phyloP scores from a whole-genome alignment of 1,140 invertebrate genomes.

The Ditylenchus dipsaci region DNA sequence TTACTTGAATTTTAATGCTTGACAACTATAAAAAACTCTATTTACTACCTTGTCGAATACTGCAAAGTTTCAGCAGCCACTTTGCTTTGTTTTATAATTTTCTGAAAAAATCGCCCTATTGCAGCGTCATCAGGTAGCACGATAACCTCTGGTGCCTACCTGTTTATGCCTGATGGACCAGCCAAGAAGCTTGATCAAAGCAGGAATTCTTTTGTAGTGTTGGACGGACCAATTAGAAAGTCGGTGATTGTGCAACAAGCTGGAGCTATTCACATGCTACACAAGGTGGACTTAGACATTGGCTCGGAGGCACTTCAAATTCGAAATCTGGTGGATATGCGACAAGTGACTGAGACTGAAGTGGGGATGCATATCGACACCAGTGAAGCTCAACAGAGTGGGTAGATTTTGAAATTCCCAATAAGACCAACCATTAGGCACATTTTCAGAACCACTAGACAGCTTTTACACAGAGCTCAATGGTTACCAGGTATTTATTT shows the following conservation, averaged over 20 bases:
- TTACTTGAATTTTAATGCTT: too few species aligned
- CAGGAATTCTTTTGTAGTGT: conserved; percentile 66
- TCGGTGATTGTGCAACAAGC: conserved; percentile 46
- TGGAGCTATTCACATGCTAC: neutral
- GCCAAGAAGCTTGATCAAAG: conserved; percentile 67
- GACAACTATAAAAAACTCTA: too few species aligned
- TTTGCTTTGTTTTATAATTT: too few species aligned
- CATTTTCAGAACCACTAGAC: neutral
- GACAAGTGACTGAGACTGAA: neutral
- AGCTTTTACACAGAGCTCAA: neutral
- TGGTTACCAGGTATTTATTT: neutral
- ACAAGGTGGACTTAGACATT: neutral
- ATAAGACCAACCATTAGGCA: neutral
- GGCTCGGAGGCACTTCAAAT: neutral
- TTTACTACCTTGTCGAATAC: too few species aligned
- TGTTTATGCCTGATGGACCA: conserved; percentile 82
- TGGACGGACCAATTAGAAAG: conserved; percentile 74
- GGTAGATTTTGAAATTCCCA: neutral
- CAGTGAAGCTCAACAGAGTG: neutral
- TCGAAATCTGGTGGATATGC: neutral
- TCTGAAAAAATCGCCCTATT: neutral
- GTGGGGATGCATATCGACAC: neutral
- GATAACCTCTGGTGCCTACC: conserved; percentile 73
- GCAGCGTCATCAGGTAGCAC: conserved; percentile 34
- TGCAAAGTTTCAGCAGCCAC: too few species aligned